phyloP scores from a whole-genome alignment of 1,140 invertebrate species.

The Calycopis cecrops region DNA sequence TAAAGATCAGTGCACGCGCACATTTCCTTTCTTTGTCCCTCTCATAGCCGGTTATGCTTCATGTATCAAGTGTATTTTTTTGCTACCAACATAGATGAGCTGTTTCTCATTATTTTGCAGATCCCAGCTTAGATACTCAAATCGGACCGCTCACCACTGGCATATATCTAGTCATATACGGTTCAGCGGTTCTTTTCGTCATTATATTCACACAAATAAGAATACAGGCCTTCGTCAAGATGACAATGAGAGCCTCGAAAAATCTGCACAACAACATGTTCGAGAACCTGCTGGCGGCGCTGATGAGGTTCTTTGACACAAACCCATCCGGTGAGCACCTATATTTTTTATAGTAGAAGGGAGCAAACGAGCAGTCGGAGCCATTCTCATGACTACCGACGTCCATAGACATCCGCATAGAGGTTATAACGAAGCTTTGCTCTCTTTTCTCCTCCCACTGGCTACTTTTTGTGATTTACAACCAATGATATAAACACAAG shows the following conservation, averaged over 20 bases:
- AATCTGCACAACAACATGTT: constrained; percentile 82
- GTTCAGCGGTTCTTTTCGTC: constrained; percentile 38
- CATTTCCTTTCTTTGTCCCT: too few relatives aligned
- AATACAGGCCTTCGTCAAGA: constrained; percentile 73
- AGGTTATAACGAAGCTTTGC: too few relatives aligned
- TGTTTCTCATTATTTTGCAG: constrained; percentile 31
- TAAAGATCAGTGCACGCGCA: too few relatives aligned
- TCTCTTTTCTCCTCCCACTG: too few relatives aligned
- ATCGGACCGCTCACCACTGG: constrained; percentile 46
- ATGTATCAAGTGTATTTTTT: too few relatives aligned
- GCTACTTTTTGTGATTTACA: too few relatives aligned
- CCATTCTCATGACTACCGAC: too few relatives aligned
- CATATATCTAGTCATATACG: constrained; percentile 46
- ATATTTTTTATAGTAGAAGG: constrained; percentile 11
- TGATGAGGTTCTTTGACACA: constrained; percentile 87
- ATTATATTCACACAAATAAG: constrained; percentile 56
- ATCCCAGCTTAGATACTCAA: constrained; percentile 42
- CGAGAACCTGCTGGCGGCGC: constrained; percentile 74
- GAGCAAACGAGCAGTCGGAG: too few relatives aligned
- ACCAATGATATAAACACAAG: too few relatives aligned
- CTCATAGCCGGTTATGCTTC: too few relatives aligned
- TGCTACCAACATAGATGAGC: too few relatives aligned
- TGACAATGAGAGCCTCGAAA: constrained; percentile 78
- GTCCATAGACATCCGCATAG: too few relatives aligned
- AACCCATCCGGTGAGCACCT: constrained; percentile 80